Evolutionary conservation across 2,888 invertebrate genomes (phyloP), one percentile per base, ranked within the genome.

Genomic region (Dicranocentrus wangi): DNA sequence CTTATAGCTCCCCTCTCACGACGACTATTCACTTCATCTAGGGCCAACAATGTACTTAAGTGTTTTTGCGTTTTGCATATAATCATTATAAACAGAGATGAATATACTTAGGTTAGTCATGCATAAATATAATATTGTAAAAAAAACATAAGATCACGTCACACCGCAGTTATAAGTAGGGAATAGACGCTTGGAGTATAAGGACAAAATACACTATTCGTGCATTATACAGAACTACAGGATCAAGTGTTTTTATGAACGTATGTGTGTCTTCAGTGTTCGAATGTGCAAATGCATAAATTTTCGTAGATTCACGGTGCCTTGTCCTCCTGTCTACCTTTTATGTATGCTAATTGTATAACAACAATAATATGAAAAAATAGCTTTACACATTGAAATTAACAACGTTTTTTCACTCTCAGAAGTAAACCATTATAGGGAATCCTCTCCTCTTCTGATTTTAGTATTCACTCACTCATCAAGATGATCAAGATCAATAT

Each of bases 291-390:
- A 61, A 61, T 61, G 61, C 61, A 61, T 61, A 55, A 55, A 55
- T 55, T 55, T 55, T 55, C 55, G 8, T 55, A 55, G 13, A 13
- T 55, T 55, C 25, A 55, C n/a, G 55, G 25, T 61, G 32, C 32
- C 61, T 61, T 61, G 61, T 61, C 61, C 61, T 61, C 61, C 32
- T 32, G 61, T 32, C 61, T 61, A 32, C 61, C 61, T 61, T 61
- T 61, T 61, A 61, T 61, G 61, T 32, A 61, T 32, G 61, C 61
- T 61, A 61, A 61, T 61, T 61, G 61, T 61, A 32, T 28, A 32
- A 28, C 55, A 55, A 55, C 61, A 61, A 61, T 61, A 61, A 61
- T 61, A 32, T 3, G 61, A 61, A 61, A 61, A 61, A 32, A 61
- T 17, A n/a, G 21, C 55, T 25, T 55, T 28, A 61, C 61, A 61